Evolutionary conservation across 2,797 vertebrate genomes (phyloP), one percentile per base, ranked within the genome.

Genomic region (Chanos chanos): DNA sequence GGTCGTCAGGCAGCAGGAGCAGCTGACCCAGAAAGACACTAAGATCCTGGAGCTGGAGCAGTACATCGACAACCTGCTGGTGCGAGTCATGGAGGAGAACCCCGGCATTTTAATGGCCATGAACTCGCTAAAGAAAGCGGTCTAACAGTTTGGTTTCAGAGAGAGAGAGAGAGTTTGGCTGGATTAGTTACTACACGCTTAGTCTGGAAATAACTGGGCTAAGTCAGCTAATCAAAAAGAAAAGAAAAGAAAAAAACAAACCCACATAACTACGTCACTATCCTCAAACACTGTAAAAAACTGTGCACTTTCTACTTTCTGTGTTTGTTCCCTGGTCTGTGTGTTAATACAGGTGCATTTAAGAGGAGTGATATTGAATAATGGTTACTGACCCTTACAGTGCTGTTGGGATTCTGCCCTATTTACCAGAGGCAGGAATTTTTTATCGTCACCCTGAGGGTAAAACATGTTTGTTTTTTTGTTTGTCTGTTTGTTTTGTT

Each of bases 51-150:
- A 95, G 68, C 84, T 99, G 49, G 96, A 99, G 71, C 84, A 84
- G 45, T 99, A 99, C 83, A 99, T 99, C 0, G 97, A 99, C 74
- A 89, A 94, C 66, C 77, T 99, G 71, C 89, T 99, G 0, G 91
- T 99, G 64, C 89, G 92, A 0, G 89, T 99, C 67, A 96, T 99
- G 55, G 97, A 99, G 5, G 93, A 95, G 37, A 83, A 91, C 1
- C 97, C 97, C 0, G 91, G 85, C 76, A 94, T 99, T 57, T 90
- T 99, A n/a, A 87, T 94, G 7, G 75, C 85, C 0, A 1, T 92
- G 44, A 77, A 3, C 28, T 3, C 31, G 0, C 2, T 65, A 21
- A 89, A 83, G 57, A 81, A 83, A 37, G 55, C 60, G 0, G 6
- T 39, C 12, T 75, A 16, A 70, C 28, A 13, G n/a, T n/a, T n/a